phyloP scores from a whole-genome alignment of 2,113 vertebrate species.

The Podiceps cristatus region DNA sequence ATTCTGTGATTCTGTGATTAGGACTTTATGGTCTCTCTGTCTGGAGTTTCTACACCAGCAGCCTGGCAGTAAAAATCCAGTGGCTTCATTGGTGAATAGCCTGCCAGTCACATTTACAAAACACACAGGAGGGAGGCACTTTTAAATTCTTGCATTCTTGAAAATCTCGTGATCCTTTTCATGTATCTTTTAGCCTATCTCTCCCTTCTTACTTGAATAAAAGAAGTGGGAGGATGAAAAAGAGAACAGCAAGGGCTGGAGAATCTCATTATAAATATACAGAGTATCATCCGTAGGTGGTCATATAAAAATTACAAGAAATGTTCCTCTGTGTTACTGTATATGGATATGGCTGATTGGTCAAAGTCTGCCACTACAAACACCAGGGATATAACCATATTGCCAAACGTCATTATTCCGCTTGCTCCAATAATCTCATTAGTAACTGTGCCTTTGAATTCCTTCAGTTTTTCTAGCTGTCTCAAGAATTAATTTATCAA shows the following conservation, averaged over 20 bases:
- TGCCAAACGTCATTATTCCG: background rate
- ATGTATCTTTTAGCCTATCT: background rate
- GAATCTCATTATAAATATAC: slow-evolving; percentile 50
- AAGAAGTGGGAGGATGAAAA: slow-evolving; percentile 60
- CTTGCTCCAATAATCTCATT: background rate
- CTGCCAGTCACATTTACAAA: background rate
- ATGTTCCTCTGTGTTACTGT: slow-evolving; percentile 19
- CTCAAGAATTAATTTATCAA: background rate
- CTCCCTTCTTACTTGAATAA: slow-evolving; percentile 25
- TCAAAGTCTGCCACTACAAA: slow-evolving; percentile 56
- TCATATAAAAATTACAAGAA: slow-evolving; percentile 54
- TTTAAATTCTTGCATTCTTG: background rate
- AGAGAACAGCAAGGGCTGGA: slow-evolving; percentile 42
- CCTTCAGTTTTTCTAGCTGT: background rate
- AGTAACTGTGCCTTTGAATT: background rate
- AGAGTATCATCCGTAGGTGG: slow-evolving; percentile 53
- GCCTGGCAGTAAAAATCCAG: background rate
- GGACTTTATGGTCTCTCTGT: background rate
- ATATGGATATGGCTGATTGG: slow-evolving; percentile 10
- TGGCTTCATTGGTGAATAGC: background rate
- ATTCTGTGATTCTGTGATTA: no score
- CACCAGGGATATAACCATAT: background rate
- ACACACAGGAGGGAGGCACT: background rate
- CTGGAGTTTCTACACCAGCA: background rate
- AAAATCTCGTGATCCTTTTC: background rate